phyloP scores from a whole-genome alignment of 2,113 vertebrate species.

The Elachura formosa region DNA sequence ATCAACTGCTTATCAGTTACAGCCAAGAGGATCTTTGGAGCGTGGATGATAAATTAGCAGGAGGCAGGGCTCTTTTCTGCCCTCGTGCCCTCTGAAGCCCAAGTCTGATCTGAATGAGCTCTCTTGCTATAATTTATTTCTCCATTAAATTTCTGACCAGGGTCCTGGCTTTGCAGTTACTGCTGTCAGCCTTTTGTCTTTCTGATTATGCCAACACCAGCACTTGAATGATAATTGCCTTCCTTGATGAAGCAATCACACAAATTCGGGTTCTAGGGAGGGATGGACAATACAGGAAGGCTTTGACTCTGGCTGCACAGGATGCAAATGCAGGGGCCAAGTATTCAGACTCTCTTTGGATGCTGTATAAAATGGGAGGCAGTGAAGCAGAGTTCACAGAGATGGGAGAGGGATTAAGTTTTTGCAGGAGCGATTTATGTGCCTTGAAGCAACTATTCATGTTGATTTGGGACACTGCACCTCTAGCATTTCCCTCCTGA shows the following conservation, averaged over 20 bases:
- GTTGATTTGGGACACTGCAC: neutral
- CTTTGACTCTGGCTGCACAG: neutral
- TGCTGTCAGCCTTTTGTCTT: conserved; percentile 28
- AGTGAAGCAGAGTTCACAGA: neutral
- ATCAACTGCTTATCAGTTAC: conserved; percentile 34
- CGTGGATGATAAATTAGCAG: conserved; percentile 59
- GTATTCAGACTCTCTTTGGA: neutral
- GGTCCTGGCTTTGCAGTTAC: conserved; percentile 4
- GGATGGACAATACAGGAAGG: neutral
- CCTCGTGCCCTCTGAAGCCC: neutral
- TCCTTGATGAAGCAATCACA: neutral
- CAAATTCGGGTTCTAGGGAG: neutral
- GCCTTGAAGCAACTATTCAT: neutral
- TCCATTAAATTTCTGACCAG: conserved; percentile 43
- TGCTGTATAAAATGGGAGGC: neutral
- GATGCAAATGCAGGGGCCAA: accelerated
- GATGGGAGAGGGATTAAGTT: neutral
- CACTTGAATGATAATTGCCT: conserved; percentile 58
- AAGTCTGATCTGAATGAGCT: conserved; percentile 6
- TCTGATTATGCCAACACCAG: conserved; percentile 37
- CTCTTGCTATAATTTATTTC: conserved; percentile 64
- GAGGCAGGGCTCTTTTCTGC: conserved; percentile 1
- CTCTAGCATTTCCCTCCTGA: accelerated
- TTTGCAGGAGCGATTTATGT: neutral
- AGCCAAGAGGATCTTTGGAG: conserved; percentile 64